Evolutionary conservation across 2,888 invertebrate genomes (phyloP).

Genomic region (Gnatocerus cornutus): DNA sequence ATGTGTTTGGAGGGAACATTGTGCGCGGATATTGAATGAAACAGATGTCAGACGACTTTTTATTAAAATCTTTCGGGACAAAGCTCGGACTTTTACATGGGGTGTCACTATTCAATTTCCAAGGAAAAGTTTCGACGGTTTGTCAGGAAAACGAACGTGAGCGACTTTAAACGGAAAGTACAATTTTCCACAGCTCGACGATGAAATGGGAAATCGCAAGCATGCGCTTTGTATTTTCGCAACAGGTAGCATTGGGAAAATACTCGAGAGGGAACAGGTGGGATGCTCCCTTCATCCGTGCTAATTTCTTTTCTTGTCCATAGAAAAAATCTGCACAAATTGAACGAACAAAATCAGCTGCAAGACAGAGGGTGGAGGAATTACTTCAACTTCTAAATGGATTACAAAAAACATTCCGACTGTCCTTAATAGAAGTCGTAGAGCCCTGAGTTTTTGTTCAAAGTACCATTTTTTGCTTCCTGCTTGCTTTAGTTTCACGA

Average conservation of each 20-base stretch:
- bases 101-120: not conserved
- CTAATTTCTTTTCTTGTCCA: constrained; percentile 4
- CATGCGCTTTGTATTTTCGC: constrained; percentile 56
- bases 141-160: constrained; percentile 14
- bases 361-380: no score
- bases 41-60: constrained; percentile 22
- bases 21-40: constrained; percentile 23
- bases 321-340: not conserved
- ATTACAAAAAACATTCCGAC: no score
- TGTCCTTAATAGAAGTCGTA: no score
- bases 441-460: no score
- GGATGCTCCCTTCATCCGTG: constrained; percentile 42
- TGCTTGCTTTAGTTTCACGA: no score
- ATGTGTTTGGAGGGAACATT: constrained; percentile 3
- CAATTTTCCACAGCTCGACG: constrained; percentile 24
- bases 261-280: constrained; percentile 51
- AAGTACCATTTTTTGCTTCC: no score
- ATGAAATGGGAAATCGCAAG: constrained; percentile 29
- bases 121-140: not conserved
- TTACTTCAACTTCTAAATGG: no score
- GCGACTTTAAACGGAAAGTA: constrained; percentile 34
- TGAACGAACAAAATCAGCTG: not conserved
- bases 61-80: constrained; percentile 15
- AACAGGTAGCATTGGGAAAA: constrained; percentile 59
- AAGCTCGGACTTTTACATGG: not conserved